Base-by-base conservation (phyloP, 2,113 vertebrate genomes). In the Sisor rabdophorus region DNA sequence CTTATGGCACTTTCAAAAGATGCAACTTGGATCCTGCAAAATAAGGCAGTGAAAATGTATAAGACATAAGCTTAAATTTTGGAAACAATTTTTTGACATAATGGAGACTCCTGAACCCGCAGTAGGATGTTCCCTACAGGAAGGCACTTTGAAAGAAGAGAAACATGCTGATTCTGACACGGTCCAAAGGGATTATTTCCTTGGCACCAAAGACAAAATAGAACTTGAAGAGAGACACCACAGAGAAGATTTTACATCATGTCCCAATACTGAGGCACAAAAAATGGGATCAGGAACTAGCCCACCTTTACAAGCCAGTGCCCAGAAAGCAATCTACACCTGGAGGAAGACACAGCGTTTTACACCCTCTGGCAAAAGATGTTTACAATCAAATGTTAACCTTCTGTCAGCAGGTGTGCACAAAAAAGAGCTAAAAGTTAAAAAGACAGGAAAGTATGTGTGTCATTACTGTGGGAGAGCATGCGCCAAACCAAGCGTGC, bases 401-500 rank as follows among this genome's bases (percentile, higher is more conserved):
- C 90, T 88, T 85, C 84, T 92, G 79, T 82, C 87, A 53, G 94
- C 95, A 81, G 92, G 92, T 60, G 86, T 90, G 83, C 91, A 93
- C 77, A 97, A 94, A 87, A 94, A 94, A 83, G 97, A 98, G 77
- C 93, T 94, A 86, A 98, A 96, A 91, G 92, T 92, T 77, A 96
- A 96, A 88, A 99, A 98, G 84, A 93, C 95, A 1, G 97, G 97
- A 85, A 98, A 96, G 78, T 98, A 99, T 85, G 96, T 99, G 80
- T 99, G 97, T 79, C 95, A 97, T 83, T 99, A 98, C 83, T 99
- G 97, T 85, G 97, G 96, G 79, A 91, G 97, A 90, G 97, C 96
- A 7, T 99, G 97, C 90, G 97, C 97, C 92, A 99, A 99, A 92
- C 97, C 97, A 64, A 99, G 97, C 1, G 97, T 99, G 82, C 93